Base-by-base conservation (phyloP, 2,888 invertebrate species). In the Lithophane leautieri region DNA sequence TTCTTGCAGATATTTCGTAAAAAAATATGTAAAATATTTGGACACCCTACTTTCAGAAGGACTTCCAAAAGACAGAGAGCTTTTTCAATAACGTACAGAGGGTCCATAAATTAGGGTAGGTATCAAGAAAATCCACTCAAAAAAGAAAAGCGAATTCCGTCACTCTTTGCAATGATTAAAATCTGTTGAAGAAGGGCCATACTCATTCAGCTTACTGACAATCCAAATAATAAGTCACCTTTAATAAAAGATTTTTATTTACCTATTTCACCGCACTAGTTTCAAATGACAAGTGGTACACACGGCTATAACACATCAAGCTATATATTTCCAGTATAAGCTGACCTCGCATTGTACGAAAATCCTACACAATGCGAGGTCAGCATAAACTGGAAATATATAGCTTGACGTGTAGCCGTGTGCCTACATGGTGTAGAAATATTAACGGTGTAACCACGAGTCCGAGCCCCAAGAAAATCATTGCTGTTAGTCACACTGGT, bases 21-120 rank as follows among this genome's bases (percentile, higher is more conserved):
- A 34, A 42, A 70, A 73, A 56, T 12, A 34, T 22, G 1, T 4
- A 6, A 28, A 82, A 83, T 19, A 68, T 68, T 70, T 82, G 68
- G 79, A 14, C 70, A 68, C 74, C 84, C 82, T 86, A 86, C 78
- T 70, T 76, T 69, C 47, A 70, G 71, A 73, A 88, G 84, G 75
- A 78, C 86, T 71, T 50, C 82, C 63, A 73, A 82, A 83, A 79
- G 82, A 73, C 86, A 80, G 78, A 88, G 81, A 88, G 87, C 87
- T 90, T 91, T 92, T 92, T 90, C 92, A 93, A 93, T 93, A 93
- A 91, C 89, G 88, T 81, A 79, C 88, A 81, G 86, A 89, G 94
- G 93, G 93, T 94, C 90, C 93, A 94, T 94, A 94, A 94, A 94
- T 94, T 94, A 94, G 89, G 90, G 88, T 78, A 86, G 90, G 89